These are phyloP conservation scores for Formica exsecta DNA, from an alignment of 1,140 invertebrate species.

Conservation along the genomic window DNA sequence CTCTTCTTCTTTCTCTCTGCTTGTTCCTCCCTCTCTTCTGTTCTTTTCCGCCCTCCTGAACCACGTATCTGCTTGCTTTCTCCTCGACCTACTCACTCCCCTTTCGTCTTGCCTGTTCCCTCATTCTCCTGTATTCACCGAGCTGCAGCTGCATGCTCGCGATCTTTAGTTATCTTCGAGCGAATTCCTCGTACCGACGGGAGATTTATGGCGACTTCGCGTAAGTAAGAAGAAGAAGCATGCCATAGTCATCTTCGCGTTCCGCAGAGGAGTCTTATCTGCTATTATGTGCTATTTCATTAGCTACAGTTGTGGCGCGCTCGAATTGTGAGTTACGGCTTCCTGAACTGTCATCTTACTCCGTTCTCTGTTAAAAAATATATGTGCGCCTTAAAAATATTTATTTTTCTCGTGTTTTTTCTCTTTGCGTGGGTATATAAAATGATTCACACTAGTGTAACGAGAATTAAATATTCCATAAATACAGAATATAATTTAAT, in stretches of 20 bases:
- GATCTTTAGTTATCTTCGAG: conserved; percentile 68
- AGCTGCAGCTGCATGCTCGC: conserved; percentile 49
- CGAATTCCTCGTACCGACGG: conserved; percentile 57
- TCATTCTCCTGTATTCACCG: not conserved
- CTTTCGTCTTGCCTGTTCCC: conserved; percentile 29
- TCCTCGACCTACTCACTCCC: conserved; percentile 32
- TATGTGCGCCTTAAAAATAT: conserved; percentile 19
- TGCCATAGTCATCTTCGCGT: conserved; percentile 60
- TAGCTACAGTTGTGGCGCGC: conserved; percentile 42
- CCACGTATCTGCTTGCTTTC: conserved; percentile 53
- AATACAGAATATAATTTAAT: not conserved
- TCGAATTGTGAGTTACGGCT: conserved; percentile 55
- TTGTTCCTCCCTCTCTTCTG: conserved; percentile 20
- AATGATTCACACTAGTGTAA: conserved; percentile 7
- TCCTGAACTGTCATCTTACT: conserved; percentile 27
- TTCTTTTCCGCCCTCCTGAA: conserved; percentile 22
- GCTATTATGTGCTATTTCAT: conserved; percentile 64
- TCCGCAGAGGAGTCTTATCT: conserved; percentile 65
- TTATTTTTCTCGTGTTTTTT: conserved; percentile 40
- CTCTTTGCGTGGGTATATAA: not conserved
- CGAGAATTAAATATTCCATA: not conserved
- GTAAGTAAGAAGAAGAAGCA: conserved; percentile 62
- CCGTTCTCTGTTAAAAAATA: conserved; percentile 14
- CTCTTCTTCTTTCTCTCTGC: not conserved
- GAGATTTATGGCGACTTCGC: conserved; percentile 66